phyloP scores from a whole-genome alignment of 2,113 vertebrate species.

The Taxidea taxus region DNA sequence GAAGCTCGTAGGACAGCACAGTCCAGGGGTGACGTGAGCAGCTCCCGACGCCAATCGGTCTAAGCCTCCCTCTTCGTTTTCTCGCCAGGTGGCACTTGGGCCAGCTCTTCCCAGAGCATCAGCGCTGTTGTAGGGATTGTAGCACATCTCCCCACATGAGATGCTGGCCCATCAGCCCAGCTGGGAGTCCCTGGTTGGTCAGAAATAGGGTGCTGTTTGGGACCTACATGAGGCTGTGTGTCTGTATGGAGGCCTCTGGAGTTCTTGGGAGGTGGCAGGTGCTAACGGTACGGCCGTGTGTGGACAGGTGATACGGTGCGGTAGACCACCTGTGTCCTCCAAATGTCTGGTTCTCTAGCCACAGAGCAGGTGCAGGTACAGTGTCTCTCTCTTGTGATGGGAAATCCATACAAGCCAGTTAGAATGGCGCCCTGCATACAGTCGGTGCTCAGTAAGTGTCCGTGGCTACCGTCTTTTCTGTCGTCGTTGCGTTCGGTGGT shows the following conservation, averaged over 20 bases:
- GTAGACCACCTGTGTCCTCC: neutral
- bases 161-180: neutral
- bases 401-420: fast-evolving
- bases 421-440: neutral
- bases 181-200: too few relatives aligned
- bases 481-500: fast-evolving
- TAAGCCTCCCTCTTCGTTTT: neutral
- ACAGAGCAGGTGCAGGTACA: neutral
- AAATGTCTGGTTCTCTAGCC: neutral
- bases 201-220: neutral
- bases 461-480: neutral
- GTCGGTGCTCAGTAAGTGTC: fast-evolving
- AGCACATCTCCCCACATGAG: too few relatives aligned
- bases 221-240: fast-evolving
- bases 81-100: too few relatives aligned
- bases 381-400: neutral
- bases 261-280: neutral
- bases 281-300: fast-evolving
- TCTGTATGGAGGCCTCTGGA: too few relatives aligned
- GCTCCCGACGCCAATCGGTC: fast-evolving
- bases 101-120: neutral
- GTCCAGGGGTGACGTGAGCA: fast-evolving
- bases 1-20: fast-evolving
- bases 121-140: neutral
- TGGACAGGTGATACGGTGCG: fast-evolving